phyloP scores from a whole-genome alignment of 1,140 invertebrate species.

The Anoplolepis gracilipes region DNA sequence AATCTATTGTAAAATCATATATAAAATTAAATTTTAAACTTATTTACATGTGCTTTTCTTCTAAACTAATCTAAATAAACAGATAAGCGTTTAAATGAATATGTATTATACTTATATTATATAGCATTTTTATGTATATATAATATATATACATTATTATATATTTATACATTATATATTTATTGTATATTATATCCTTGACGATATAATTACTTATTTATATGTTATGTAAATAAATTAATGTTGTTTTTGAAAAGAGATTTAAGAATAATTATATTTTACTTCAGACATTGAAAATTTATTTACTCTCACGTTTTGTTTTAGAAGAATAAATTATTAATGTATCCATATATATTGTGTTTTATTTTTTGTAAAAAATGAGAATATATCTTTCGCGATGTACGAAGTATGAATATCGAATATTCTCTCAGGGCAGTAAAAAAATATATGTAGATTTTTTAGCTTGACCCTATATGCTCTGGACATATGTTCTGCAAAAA shows the following conservation, averaged over 20 bases:
- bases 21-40: neutral
- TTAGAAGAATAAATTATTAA: neutral
- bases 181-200: neutral
- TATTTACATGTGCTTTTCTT: neutral
- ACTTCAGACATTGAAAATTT: constrained; percentile 1
- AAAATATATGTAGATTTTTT: neutral
- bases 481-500: neutral
- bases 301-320: neutral
- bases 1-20: neutral
- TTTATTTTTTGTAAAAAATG: neutral
- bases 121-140: constrained; percentile 21
- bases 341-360: neutral
- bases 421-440: neutral
- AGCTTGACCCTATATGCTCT: neutral
- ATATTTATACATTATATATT: too few species aligned
- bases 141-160: too few species aligned
- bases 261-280: neutral
- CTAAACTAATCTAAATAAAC: neutral
- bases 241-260: constrained; percentile 42
- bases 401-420: neutral
- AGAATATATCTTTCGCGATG: neutral
- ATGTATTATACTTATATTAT: neutral
- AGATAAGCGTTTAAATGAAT: neutral
- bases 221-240: constrained; percentile 56
- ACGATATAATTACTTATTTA: constrained; percentile 36